Conservation (phyloP, 2,113 vertebrate species). For the Saimiri boliviensis region DNA sequence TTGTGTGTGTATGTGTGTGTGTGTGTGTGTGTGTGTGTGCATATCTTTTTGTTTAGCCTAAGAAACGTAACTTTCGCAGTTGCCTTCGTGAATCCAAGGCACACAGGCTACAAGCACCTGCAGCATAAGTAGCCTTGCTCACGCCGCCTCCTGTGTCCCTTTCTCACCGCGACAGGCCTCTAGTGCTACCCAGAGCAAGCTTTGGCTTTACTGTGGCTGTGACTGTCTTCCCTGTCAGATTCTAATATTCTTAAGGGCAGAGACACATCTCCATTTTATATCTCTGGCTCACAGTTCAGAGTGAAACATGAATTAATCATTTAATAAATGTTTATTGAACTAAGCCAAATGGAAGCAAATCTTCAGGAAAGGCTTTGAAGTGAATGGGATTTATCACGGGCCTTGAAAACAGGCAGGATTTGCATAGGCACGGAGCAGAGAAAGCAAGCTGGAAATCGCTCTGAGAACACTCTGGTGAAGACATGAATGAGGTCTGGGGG, state of each 20-base stretch:
- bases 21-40: no score
- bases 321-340: not conserved
- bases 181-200: rapidly evolving
- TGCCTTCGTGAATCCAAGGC: not conserved
- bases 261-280: not conserved
- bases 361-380: not conserved
- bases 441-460: no score
- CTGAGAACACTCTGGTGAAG: rapidly evolving
- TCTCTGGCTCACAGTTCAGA: not conserved
- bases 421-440: not conserved
- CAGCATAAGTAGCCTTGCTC: no score
- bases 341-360: not conserved
- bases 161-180: rapidly evolving
- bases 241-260: not conserved
- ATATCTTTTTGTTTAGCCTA: not conserved
- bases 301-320: not conserved
- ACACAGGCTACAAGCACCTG: not conserved
- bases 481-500: not conserved
- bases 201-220: no score
- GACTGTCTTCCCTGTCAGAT: not conserved
- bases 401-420: not conserved
- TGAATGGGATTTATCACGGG: not conserved
- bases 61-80: not conserved
- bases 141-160: rapidly evolving
- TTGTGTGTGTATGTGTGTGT: no score